A percentile compares a stretch with the other conserved stretches of the same genome.
These are phyloP conservation scores for Cataglyphis livida DNA, from an alignment of 2,888 invertebrate genomes.

Conservation along the genomic window DNA sequence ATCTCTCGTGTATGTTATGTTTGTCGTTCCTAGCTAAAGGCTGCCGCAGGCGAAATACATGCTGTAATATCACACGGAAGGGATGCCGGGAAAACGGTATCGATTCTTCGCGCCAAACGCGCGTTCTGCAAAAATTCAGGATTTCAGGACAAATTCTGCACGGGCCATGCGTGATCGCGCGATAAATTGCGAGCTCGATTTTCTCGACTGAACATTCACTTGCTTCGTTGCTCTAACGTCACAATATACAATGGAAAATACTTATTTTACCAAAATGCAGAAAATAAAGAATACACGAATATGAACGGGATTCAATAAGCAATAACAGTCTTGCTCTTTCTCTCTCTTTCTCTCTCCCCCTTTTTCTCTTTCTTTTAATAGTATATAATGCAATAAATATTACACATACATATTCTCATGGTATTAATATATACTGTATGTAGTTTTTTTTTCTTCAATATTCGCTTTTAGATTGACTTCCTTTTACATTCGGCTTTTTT, in stretches of 20 bases:
- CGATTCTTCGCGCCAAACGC: slow-evolving; percentile 28
- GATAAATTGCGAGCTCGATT: slow-evolving; percentile 41
- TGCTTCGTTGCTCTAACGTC: not conserved
- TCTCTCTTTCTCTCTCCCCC: not conserved
- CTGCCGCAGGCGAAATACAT: slow-evolving; percentile 38
- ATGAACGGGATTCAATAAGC: slow-evolving; percentile 3
- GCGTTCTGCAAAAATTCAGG: slow-evolving; percentile 42
- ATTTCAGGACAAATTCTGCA: slow-evolving; percentile 36
- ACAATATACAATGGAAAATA: not conserved
- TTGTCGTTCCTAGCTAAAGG: slow-evolving; percentile 52
- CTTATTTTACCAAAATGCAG: not conserved
- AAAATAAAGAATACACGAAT: slow-evolving; percentile 4
- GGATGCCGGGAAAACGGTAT: slow-evolving; percentile 25
- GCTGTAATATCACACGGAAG: slow-evolving; percentile 26
- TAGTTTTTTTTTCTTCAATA: slow-evolving; percentile 23
- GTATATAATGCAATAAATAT: not conserved
- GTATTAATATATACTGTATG: not conserved
- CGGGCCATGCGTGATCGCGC: slow-evolving; percentile 39
- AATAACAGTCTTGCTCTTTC: not conserved
- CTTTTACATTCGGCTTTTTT: slow-evolving; percentile 26
- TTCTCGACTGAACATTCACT: slow-evolving; percentile 28
- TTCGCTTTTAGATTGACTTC: slow-evolving; percentile 23
- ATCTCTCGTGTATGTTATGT: slow-evolving; percentile 46
- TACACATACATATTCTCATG: not conserved
- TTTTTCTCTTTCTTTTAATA: not conserved